Conservation (phyloP, 1,140 invertebrate species). For the Drosophila pallidifrons region DNA sequence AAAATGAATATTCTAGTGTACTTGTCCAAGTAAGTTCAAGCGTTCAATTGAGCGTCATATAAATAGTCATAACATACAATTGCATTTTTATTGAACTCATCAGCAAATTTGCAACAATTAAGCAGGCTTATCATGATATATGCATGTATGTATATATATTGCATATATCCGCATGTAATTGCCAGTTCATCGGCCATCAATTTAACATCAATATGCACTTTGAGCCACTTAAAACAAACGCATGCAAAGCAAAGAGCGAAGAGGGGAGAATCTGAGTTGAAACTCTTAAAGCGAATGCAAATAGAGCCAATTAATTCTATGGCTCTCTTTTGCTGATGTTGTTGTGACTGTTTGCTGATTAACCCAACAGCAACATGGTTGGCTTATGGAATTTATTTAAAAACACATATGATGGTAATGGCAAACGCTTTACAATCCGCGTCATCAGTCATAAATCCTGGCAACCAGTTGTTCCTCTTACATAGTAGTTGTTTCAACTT, state of each 20-base stretch:
- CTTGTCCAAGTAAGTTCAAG: slow-evolving; percentile 3
- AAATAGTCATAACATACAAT: background rate
- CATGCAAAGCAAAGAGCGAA: background rate
- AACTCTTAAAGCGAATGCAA: slow-evolving; percentile 45
- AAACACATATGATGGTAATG: slow-evolving; percentile 48
- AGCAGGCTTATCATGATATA: slow-evolving; percentile 41
- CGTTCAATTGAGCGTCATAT: background rate
- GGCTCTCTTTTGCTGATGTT: background rate
- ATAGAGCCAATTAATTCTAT: slow-evolving; percentile 55
- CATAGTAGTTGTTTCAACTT: slow-evolving; percentile 24
- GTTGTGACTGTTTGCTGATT: slow-evolving; percentile 34
- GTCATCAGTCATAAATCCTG: slow-evolving; percentile 8
- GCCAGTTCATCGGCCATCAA: slow-evolving; percentile 53
- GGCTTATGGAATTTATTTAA: slow-evolving; percentile 59
- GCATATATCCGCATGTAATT: slow-evolving; percentile 55
- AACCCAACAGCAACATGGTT: slow-evolving; percentile 40
- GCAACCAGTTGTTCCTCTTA: slow-evolving; percentile 10
- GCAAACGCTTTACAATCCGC: slow-evolving; percentile 37
- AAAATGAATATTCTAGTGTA: background rate
- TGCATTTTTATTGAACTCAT: slow-evolving; percentile 41
- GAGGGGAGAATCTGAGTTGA: slow-evolving; percentile 2
- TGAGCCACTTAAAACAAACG: slow-evolving; percentile 40
- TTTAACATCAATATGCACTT: slow-evolving; percentile 57
- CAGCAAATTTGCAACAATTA: slow-evolving; percentile 76
- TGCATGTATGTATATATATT: slow-evolving; percentile 27